Conservation (phyloP, 2,888 invertebrate genomes). For the Mayetiola destructor region DNA sequence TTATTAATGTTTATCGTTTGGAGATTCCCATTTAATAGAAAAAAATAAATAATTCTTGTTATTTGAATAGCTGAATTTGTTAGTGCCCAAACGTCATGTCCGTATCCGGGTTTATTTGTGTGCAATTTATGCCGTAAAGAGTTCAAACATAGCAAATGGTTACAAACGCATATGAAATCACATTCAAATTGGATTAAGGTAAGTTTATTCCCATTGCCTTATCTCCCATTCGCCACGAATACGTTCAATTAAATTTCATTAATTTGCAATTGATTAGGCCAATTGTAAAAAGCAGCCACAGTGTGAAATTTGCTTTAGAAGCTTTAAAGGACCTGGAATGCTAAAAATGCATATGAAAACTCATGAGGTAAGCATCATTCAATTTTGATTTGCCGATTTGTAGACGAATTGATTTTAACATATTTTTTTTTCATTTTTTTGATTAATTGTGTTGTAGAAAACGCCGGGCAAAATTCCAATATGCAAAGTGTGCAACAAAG, state of each 20-base stretch:
- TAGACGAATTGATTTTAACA: not conserved
- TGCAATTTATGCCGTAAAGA: constrained; percentile 49
- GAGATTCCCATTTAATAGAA: constrained; percentile 1
- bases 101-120: constrained; percentile 43
- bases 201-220: not conserved
- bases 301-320: constrained; percentile 44
- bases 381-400: not conserved
- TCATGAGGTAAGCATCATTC: constrained; percentile 34
- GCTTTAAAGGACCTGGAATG: constrained; percentile 52
- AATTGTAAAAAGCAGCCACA: constrained; percentile 51
- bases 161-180: constrained; percentile 46
- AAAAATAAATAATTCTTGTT: not conserved
- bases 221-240: not conserved
- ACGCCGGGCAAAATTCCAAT: constrained; percentile 44
- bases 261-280: constrained; percentile 29
- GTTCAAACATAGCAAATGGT: constrained; percentile 46
- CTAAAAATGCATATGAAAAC: constrained; percentile 52
- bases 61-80: constrained; percentile 31
- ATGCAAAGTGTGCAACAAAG: constrained; percentile 45
- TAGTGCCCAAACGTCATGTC: constrained; percentile 38
- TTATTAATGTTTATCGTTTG: not conserved
- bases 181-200: constrained; percentile 48
- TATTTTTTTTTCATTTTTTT: not conserved
- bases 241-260: not conserved
- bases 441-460: constrained; percentile 22